These are phyloP conservation scores for Antechinus flavipes DNA, from an alignment of 2,113 vertebrate species.

Conservation along the genomic window DNA sequence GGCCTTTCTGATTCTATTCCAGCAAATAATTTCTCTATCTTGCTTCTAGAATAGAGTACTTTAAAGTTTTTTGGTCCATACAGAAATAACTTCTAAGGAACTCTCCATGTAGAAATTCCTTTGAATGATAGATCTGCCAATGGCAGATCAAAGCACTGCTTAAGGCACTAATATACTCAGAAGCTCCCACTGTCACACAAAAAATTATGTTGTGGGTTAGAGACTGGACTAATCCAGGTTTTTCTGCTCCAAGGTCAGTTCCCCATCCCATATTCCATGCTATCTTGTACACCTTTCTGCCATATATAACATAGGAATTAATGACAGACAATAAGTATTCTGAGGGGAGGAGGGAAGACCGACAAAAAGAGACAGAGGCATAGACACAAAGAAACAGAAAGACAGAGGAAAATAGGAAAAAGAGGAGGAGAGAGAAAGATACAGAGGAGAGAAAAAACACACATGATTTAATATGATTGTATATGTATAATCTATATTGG, in stretches of 20 bases:
- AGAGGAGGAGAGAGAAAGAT: not conserved
- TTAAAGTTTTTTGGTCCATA: not conserved
- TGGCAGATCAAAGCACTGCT: not conserved
- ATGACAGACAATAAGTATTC: not conserved
- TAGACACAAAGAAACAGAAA: not conserved
- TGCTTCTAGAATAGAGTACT: not conserved
- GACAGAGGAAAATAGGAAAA: not conserved
- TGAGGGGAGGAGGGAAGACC: no score
- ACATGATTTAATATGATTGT: no score
- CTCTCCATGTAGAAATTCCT: not conserved
- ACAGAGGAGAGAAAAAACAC: no score
- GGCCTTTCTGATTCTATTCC: not conserved
- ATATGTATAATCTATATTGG: no score
- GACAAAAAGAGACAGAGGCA: no score
- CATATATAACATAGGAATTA: not conserved
- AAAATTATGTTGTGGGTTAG: not conserved
- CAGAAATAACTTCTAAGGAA: not conserved
- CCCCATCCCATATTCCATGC: no score
- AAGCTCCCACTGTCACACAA: not conserved
- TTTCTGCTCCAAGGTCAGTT: not conserved
- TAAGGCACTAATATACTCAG: not conserved
- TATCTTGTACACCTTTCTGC: not conserved
- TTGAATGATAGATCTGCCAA: not conserved
- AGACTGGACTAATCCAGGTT: not conserved
- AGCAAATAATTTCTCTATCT: not conserved